Conservation (phyloP, 92 coral and sea anemone genomes). For the Siderastrea siderea region DNA sequence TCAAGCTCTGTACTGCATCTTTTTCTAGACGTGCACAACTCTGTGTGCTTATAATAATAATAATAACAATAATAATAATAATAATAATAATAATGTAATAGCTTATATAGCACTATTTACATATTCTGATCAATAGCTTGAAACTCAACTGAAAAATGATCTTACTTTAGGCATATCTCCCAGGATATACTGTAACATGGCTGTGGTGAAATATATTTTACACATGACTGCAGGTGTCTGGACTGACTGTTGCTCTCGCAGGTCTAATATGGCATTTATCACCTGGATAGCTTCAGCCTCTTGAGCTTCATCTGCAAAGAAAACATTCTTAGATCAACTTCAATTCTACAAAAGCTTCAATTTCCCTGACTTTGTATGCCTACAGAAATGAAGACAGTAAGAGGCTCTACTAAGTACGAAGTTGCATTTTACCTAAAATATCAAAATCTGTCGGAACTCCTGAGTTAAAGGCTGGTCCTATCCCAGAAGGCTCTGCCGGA, state of each 20-base stretch:
- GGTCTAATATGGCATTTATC: conserved; percentile 86
- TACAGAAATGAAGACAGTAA: not conserved
- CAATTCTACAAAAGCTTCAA: no score
- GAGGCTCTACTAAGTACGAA: not conserved
- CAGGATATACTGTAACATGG: conserved; percentile 93
- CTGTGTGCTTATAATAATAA: no score
- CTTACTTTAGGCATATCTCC: conserved; percentile 85
- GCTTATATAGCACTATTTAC: not conserved
- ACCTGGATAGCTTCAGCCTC: conserved; percentile 99
- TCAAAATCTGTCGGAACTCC: conserved; percentile 93
- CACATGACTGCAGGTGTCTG: conserved; percentile 98
- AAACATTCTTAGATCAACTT: not conserved
- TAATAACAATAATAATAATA: no score
- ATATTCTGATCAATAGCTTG: not conserved
- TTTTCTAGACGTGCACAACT: no score
- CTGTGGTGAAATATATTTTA: conserved; percentile 90
- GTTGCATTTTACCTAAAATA: conserved; percentile 72
- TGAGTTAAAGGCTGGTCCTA: conserved; percentile 92
- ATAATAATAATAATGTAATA: no score
- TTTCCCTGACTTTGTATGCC: not conserved
- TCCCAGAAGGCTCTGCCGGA: conserved; percentile 92
- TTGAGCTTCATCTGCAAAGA: conserved; percentile 92
- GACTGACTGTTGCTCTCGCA: conserved; percentile 94
- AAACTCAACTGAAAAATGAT: not conserved
- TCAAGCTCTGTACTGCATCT: no score